Evolutionary conservation across 1,140 invertebrate species (phyloP), one percentile per base, ranked within the genome.

Genomic region (Cotesia chilonis): DNA sequence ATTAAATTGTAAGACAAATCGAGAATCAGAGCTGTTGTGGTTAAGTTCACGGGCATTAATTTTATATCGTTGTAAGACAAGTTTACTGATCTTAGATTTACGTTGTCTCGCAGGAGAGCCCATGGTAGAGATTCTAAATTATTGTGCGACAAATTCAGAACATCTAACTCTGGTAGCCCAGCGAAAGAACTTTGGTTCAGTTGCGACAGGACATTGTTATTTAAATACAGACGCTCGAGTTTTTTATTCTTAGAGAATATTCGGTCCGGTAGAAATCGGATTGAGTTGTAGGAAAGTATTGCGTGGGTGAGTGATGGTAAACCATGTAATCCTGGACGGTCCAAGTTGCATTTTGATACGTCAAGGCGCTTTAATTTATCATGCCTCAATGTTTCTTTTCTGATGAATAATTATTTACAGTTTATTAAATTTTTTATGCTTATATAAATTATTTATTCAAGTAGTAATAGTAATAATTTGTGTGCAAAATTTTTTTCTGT

Each of bases 1-100:
- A 94, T 90, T 74, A 89, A 85, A 80, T 93, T 94, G 76, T 87
- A 88, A 0, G 92, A 92, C 66, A 92, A 78, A 80, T 92, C 91
- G 52, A 93, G 76, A 71, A 84, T 69, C 0, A 61, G 60, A 0
- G 75, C 60, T 0, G 78, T 65, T 0, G 77, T 71, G n/a, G 67
- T 75, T 1, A 85, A 59, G 68, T 75, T 80, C 1, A 3, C 14
- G 3, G 77, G 79, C 12, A 86, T 75, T 6, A 75, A 55, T n/a
- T 66, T 12, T 10, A 86, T 60, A 14, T 61, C 87, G 78, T 94
- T 94, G 80, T 88, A 89, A 0, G 92, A 92, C 66, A 92, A 80
- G 81, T 92, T 91, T 52, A 92, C 78, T 66, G 86, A 76, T 75
- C 88, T 87, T 1, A 92, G 74, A n/a, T 86, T 81, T n/a, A 81